These are phyloP conservation scores for Cheilosia pagana DNA, from an alignment of 2,888 invertebrate genomes.

Conservation along the genomic window DNA sequence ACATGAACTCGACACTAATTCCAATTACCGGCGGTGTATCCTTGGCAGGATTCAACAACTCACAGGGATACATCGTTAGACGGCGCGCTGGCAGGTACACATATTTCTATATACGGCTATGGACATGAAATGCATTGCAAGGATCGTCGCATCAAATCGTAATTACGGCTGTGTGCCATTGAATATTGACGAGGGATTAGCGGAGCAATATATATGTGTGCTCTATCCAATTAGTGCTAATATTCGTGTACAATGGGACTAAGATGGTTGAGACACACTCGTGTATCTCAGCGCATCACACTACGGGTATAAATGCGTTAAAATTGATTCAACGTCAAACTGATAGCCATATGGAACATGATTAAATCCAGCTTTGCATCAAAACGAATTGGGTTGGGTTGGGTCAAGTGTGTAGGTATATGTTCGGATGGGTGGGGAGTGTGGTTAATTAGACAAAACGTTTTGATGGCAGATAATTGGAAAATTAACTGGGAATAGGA, in stretches of 20 bases:
- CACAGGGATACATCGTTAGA: constrained; percentile 20
- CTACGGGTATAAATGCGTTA: constrained; percentile 26
- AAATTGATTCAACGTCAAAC: constrained; percentile 39
- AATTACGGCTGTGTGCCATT: constrained; percentile 55
- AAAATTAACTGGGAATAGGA: not conserved
- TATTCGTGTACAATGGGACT: constrained; percentile 37
- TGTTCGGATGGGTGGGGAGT: not conserved
- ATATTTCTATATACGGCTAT: not conserved
- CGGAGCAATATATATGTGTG: constrained; percentile 2
- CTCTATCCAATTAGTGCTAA: constrained; percentile 59
- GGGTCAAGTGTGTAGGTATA: too few species aligned
- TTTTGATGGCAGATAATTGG: not conserved
- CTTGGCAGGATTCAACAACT: not conserved
- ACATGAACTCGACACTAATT: constrained; percentile 41
- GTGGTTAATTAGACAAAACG: not conserved
- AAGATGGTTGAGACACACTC: constrained; percentile 15
- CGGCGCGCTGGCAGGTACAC: not conserved
- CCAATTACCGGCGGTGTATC: constrained; percentile 1
- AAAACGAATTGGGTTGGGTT: constrained; percentile 3
- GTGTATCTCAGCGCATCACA: constrained; percentile 30
- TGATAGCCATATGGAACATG: constrained; percentile 14
- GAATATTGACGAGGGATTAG: constrained; percentile 65
- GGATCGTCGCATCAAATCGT: constrained; percentile 62
- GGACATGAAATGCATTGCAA: constrained; percentile 53
- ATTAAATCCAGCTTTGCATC: constrained; percentile 39